Evolutionary conservation across 2,797 vertebrate species (phyloP).

Genomic region (Parauchenoglanis punctatus): DNA sequence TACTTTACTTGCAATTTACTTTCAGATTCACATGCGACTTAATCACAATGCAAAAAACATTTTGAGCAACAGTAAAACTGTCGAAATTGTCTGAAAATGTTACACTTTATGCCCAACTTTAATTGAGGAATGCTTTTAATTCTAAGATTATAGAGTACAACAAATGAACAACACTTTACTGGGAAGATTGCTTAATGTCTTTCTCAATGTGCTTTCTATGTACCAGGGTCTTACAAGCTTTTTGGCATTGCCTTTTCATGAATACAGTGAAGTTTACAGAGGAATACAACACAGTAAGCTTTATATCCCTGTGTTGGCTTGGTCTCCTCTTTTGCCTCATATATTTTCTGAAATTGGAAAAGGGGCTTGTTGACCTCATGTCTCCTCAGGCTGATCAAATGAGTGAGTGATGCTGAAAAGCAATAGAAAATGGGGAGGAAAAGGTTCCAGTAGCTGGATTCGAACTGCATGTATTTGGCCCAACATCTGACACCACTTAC

Average conservation of each 20-base stretch:
- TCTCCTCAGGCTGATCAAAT: conserved; percentile 49
- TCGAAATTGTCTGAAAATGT: neutral
- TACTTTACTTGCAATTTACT: neutral
- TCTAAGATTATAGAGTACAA: neutral
- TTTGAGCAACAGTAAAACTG: neutral
- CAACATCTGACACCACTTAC: conserved; percentile 62
- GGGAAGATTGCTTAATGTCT: neutral
- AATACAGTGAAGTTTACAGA: conserved; percentile 3
- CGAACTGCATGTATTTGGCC: conserved; percentile 60
- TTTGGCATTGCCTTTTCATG: neutral
- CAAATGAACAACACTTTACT: neutral
- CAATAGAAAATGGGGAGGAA: conserved; percentile 31
- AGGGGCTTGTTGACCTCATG: conserved; percentile 43
- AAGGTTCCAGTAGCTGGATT: conserved; percentile 55
- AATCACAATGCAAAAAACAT: neutral
- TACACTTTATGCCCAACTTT: neutral
- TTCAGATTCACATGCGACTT: neutral
- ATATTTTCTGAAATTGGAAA: conserved; percentile 51
- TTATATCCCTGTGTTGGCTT: conserved; percentile 40
- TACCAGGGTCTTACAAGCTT: neutral
- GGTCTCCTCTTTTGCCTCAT: conserved; percentile 40
- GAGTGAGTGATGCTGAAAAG: conserved; percentile 35
- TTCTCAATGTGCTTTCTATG: conserved; percentile 9
- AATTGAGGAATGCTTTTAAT: neutral
- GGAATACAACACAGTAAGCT: conserved; percentile 38